These are phyloP conservation scores for Micromesistius poutassou DNA, from an alignment of 2,797 vertebrate species.

Conservation along the genomic window DNA sequence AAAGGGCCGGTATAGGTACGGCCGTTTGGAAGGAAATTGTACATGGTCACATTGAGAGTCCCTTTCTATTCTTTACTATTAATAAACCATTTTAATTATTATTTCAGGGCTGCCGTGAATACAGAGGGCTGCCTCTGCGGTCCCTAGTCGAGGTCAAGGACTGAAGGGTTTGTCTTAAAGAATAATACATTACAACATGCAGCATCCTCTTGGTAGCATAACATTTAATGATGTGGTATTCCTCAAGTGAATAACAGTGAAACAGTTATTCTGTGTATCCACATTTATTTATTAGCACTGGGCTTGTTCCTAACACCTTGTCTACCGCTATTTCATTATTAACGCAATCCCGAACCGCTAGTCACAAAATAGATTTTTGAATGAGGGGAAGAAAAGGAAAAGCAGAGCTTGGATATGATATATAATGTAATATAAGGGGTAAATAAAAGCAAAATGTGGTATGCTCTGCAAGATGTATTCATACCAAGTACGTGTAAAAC, in stretches of 20 bases:
- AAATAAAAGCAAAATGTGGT: slow-evolving; percentile 39
- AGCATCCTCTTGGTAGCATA: neutral
- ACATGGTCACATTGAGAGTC: slow-evolving; percentile 42
- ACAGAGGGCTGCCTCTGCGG: slow-evolving; percentile 20
- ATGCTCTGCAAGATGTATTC: neutral
- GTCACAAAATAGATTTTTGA: slow-evolving; percentile 66
- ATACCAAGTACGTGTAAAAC: neutral
- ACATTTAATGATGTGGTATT: neutral
- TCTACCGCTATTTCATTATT: slow-evolving; percentile 63
- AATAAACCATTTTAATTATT: slow-evolving; percentile 60
- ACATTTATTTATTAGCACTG: slow-evolving; percentile 26
- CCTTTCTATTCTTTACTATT: slow-evolving; percentile 23
- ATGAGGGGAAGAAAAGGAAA: slow-evolving; percentile 39
- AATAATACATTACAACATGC: neutral
- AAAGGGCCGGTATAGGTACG: slow-evolving; percentile 52
- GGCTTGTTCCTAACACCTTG: slow-evolving; percentile 60
- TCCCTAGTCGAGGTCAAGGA: slow-evolving; percentile 21
- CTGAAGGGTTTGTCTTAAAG: slow-evolving; percentile 14
- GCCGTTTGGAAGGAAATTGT: slow-evolving; percentile 59
- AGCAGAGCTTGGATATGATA: too few species aligned
- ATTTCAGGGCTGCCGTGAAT: slow-evolving; percentile 46
- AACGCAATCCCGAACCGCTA: slow-evolving; percentile 52
- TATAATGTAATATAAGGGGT: too few species aligned
- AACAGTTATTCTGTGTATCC: neutral
- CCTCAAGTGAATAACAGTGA: neutral